phyloP scores from a whole-genome alignment of 2,888 invertebrate species.

The Tetrapedia diversipes region DNA sequence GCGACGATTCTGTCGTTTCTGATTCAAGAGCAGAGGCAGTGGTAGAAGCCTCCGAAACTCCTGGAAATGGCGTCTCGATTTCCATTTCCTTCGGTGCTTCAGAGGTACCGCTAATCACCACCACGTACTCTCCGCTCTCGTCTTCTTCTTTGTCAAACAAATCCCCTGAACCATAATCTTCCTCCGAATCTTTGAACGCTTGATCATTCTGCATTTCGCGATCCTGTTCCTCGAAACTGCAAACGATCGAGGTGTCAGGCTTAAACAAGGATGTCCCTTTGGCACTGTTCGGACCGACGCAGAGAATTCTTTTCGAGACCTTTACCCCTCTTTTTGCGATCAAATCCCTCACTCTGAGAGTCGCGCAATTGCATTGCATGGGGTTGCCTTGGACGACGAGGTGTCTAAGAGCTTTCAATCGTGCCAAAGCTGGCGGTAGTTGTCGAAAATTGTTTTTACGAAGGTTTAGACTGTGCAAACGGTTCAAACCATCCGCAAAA shows the following conservation, averaged over 20 bases:
- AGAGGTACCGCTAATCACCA: not conserved
- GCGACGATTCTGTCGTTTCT: not conserved
- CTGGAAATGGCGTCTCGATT: conserved; percentile 56
- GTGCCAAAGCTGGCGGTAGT: conserved; percentile 85
- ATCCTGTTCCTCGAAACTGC: conserved; percentile 76
- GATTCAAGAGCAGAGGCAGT: not conserved
- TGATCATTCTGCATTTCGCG: conserved; percentile 85
- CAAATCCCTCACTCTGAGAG: conserved; percentile 86
- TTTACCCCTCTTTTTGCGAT: conserved; percentile 81
- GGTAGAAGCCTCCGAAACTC: conserved; percentile 13
- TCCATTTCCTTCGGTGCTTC: conserved; percentile 7
- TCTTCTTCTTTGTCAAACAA: conserved; percentile 28
- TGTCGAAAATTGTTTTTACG: conserved; percentile 86
- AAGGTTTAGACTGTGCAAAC: conserved; percentile 86
- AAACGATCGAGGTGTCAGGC: conserved; percentile 81
- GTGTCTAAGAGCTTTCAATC: conserved; percentile 85
- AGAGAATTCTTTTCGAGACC: conserved; percentile 83
- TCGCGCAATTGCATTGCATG: conserved; percentile 88
- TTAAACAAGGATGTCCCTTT: conserved; percentile 85
- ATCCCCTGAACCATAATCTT: conserved; percentile 70
- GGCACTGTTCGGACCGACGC: conserved; percentile 84
- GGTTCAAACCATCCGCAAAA: conserved; percentile 84
- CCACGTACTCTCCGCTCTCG: conserved; percentile 49
- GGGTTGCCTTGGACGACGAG: conserved; percentile 88
- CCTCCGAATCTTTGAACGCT: conserved; percentile 82